Conservation (phyloP, 2,888 invertebrate genomes). For the Amaurobius ferox region DNA sequence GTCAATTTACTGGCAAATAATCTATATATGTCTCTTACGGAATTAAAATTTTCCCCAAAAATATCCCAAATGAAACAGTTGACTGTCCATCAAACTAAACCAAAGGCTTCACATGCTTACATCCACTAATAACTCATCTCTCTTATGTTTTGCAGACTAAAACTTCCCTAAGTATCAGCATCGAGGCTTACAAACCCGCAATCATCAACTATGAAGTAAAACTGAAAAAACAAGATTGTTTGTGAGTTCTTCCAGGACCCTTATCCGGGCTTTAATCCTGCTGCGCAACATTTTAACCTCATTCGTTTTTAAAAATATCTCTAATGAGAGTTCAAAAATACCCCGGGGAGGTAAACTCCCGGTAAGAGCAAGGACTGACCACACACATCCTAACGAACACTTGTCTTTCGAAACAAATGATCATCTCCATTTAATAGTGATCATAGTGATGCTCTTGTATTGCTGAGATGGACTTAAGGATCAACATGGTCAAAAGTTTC, state of each 20-base stretch:
- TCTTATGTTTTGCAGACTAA: background rate
- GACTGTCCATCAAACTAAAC: no score
- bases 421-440: constrained; percentile 44
- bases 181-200: background rate
- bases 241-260: background rate
- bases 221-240: background rate
- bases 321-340: constrained; percentile 67
- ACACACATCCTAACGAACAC: constrained; percentile 59
- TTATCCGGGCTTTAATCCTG: constrained; percentile 7
- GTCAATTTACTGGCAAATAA: no score
- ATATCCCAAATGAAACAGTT: no score
- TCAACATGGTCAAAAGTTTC: constrained; percentile 46
- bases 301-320: constrained; percentile 21
- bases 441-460: no score
- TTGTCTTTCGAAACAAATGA: constrained; percentile 41
- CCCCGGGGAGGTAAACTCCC: constrained; percentile 6
- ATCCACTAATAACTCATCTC: background rate
- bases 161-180: background rate
- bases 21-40: no score
- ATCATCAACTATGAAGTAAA: constrained; percentile 14
- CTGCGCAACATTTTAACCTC: constrained; percentile 4
- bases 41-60: no score
- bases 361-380: constrained; percentile 29
- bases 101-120: background rate
- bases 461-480: constrained; percentile 52